Conservation (phyloP, 2,113 vertebrate genomes). For the Tonatia bakeri region DNA sequence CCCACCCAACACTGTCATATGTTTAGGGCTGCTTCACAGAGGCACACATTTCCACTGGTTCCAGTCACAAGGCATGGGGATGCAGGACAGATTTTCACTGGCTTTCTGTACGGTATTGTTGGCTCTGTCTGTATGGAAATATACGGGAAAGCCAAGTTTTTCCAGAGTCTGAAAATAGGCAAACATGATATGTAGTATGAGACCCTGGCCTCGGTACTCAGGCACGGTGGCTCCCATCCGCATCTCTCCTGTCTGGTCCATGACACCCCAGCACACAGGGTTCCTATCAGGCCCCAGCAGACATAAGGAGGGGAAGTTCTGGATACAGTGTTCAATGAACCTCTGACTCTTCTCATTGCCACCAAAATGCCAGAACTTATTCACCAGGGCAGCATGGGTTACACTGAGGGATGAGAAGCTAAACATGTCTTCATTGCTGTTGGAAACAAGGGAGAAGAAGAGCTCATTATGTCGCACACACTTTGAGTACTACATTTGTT, state of each 20-base stretch:
- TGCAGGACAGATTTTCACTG: accelerated
- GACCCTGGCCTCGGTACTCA: background rate
- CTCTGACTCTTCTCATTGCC: constrained; percentile 52
- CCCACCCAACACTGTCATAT: accelerated
- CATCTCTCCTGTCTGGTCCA: constrained; percentile 56
- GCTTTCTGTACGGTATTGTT: background rate
- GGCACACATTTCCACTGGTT: constrained; percentile 44
- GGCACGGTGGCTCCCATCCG: constrained; percentile 7
- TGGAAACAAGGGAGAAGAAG: background rate
- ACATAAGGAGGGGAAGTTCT: constrained; percentile 9
- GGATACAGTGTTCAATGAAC: constrained; percentile 43
- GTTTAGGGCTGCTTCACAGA: background rate
- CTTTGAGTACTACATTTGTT: background rate
- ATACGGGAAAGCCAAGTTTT: background rate
- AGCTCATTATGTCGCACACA: background rate
- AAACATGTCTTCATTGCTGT: background rate
- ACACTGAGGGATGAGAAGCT: background rate
- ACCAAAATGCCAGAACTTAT: constrained; percentile 39
- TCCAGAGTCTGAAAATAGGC: accelerated
- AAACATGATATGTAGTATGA: accelerated
- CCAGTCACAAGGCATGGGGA: background rate
- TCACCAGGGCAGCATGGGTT: constrained; percentile 38
- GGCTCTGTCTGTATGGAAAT: background rate
- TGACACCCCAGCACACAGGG: constrained; percentile 18
- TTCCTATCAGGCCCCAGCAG: background rate